Evolutionary conservation across 1,140 invertebrate genomes (phyloP), one percentile per base, ranked within the genome.

Genomic region (Magallana angulata): DNA sequence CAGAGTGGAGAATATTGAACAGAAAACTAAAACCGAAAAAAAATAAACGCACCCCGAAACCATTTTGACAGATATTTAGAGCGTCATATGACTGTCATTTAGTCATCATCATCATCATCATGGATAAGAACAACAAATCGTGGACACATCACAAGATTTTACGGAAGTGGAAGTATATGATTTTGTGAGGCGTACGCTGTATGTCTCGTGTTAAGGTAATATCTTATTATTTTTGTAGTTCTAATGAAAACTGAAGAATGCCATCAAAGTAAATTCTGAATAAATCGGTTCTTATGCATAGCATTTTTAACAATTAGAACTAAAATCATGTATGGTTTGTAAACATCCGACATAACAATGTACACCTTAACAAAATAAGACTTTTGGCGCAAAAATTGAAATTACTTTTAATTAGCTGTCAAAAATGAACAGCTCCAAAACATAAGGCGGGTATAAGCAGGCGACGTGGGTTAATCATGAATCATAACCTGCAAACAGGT

Each of bases 331-430:
- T 48, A 48, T 48, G 36, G 5, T 48, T 48, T 48, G 36, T 48
- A 48, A 48, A 48, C 36, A 48, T 48, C 36, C 36, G 36, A 48
- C 36, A 48, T 48, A 48, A 48, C 5, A 48, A 48, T 48, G 36
- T 48, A 48, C 36, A 48, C 2, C 3, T 48, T 48, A 48, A 48
- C 36, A 5, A 48, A 48, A n/a, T n/a, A n/a, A 24, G 68, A 76
- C 68, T 30, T 76, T 76, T 76, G 68, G 68, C 68, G 68, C 64
- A 71, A 24, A 71, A 71, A 24, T 71, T 71, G 18, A 71, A 71
- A 71, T 48, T 24, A 24, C n/a, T n/a, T n/a, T n/a, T n/a, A n/a
- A n/a, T n/a, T 48, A 5, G 36, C 5, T 48, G 36, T 48, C 36
- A 48, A 48, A 48, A 48, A 48, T 48, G 36, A 48, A 48, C 36